Conservation (phyloP, 2,113 vertebrate genomes). For the Hippocampus mohnikei region DNA sequence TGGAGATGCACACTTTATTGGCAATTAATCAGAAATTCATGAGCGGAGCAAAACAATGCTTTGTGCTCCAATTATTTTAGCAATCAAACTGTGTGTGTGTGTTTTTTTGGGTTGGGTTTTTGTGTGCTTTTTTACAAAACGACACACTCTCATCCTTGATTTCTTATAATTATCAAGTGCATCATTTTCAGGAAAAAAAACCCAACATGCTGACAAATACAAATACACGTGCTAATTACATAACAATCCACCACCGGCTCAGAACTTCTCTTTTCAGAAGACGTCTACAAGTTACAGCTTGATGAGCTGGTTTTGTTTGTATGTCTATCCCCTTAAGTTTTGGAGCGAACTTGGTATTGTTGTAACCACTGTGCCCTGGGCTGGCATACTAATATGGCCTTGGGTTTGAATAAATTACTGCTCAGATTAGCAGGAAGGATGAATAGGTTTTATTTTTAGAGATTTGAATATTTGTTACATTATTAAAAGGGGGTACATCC, state of each 20-base stretch:
- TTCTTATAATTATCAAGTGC: slow-evolving; percentile 4
- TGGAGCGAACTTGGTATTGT: slow-evolving; percentile 69
- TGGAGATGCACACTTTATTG: slow-evolving; percentile 28
- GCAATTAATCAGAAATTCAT: slow-evolving; percentile 57
- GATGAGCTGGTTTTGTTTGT: slow-evolving; percentile 52
- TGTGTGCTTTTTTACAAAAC: background rate
- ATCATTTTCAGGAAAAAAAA: slow-evolving; percentile 15
- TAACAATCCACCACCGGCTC: slow-evolving; percentile 12
- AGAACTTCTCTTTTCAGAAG: slow-evolving; percentile 14
- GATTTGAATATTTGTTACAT: slow-evolving; percentile 77
- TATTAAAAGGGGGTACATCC: slow-evolving; percentile 73
- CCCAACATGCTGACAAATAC: slow-evolving; percentile 1
- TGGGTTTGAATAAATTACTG: slow-evolving; percentile 74
- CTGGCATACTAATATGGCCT: slow-evolving; percentile 77
- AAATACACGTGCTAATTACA: background rate
- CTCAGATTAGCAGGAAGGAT: slow-evolving; percentile 78
- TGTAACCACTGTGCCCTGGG: slow-evolving; percentile 68
- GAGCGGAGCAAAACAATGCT: slow-evolving; percentile 21
- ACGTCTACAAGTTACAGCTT: slow-evolving; percentile 43
- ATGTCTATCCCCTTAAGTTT: slow-evolving; percentile 49
- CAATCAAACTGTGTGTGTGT: slow-evolving; percentile 11
- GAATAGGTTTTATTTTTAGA: slow-evolving; percentile 75
- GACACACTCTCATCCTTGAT: background rate
- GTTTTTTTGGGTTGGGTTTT: background rate
- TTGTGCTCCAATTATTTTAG: slow-evolving; percentile 39